Base-by-base conservation (phyloP, 2,113 vertebrate genomes). In the Notothenia rossii region DNA sequence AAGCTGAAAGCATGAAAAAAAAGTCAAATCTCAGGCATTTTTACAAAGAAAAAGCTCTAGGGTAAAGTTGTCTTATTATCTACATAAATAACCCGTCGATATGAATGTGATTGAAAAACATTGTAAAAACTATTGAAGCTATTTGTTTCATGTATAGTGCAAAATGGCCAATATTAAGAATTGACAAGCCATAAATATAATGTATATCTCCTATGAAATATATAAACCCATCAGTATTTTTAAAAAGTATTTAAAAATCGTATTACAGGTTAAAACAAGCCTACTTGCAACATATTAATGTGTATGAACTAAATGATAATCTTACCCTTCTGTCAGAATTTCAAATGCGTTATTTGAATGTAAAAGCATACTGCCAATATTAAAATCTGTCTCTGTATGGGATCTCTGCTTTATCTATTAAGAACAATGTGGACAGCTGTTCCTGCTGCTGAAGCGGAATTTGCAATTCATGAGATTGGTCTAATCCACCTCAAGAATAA, bases 391-490 rank as follows among this genome's bases (percentile, higher is more conserved):
- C 25, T 54, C 9, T n/a, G 55, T 59, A 14, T 60, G 5, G 25
- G 5, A 14, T 25, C 33, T 36, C 10, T 45, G 48, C 3, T 64
- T 59, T 65, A 60, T 72, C 13, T 9, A 20, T 17, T 25, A 45
- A 50, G 14, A 12, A 80, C 49, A 81, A 76, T 83, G 65, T 46
- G 64, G 81, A 43, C 85, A 85, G 77, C 67, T 79, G 89, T 69
- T 80, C 79, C 75, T 77, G 79, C 68, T 77, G 40, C 22, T 55
- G 3, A 25, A 46, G 29, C 58, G 50, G 1, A 80, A 90, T 86
- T 85, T 86, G 87, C 81, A 89, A 86, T 90, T 89, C 82, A 87
- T 87, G 81, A 87, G 66, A 40, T 17, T 48, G 17, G 45, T 58
- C 50, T 71, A 77, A 84, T 85, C 81, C 74, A 66, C 14, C n/a